Evolutionary conservation across 2,888 invertebrate genomes (phyloP).

Genomic region (Eupithecia inturbata): DNA sequence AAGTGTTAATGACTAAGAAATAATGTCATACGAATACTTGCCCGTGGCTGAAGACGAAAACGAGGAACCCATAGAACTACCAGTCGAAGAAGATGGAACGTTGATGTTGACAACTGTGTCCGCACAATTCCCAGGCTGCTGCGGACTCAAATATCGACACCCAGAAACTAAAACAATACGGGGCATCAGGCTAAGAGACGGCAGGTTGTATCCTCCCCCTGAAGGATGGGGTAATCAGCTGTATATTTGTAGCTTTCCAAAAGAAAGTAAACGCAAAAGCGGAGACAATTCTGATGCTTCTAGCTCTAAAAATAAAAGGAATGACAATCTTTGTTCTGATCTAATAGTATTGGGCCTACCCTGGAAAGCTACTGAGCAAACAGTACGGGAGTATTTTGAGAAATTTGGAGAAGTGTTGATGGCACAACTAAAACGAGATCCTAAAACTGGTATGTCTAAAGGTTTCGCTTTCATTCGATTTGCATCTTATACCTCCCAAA

Average conservation of each 20-base stretch:
- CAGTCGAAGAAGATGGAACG: slow-evolving; percentile 97
- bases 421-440: slow-evolving; percentile 98
- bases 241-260: slow-evolving; percentile 92
- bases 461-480: slow-evolving; percentile 99
- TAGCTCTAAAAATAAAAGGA: slow-evolving; percentile 95
- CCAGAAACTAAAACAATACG: slow-evolving; percentile 95
- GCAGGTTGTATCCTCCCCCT: slow-evolving; percentile 94
- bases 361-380: slow-evolving; percentile 98
- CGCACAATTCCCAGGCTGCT: slow-evolving; percentile 98
- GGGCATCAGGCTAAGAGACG: slow-evolving; percentile 95
- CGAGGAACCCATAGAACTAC: slow-evolving; percentile 98
- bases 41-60: slow-evolving; percentile 99
- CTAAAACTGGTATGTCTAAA: slow-evolving; percentile 96
- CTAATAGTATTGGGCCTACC: slow-evolving; percentile 99
- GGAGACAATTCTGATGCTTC: slow-evolving; percentile 94
- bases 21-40: slow-evolving; percentile 87
- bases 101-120: slow-evolving; percentile 96
- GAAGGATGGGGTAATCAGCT: slow-evolving; percentile 93
- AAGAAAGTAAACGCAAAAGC: slow-evolving; percentile 97
- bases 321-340: slow-evolving; percentile 97
- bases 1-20: slow-evolving; percentile 81
- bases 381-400: slow-evolving; percentile 97
- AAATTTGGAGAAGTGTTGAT: slow-evolving; percentile 98
- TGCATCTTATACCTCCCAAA: slow-evolving; percentile 96
- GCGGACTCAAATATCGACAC: slow-evolving; percentile 98